Percentiles rank a stretch among this genome's conserved stretches.
Conservation (phyloP, 2,888 invertebrate genomes). For the Odontomyia ornata region DNA sequence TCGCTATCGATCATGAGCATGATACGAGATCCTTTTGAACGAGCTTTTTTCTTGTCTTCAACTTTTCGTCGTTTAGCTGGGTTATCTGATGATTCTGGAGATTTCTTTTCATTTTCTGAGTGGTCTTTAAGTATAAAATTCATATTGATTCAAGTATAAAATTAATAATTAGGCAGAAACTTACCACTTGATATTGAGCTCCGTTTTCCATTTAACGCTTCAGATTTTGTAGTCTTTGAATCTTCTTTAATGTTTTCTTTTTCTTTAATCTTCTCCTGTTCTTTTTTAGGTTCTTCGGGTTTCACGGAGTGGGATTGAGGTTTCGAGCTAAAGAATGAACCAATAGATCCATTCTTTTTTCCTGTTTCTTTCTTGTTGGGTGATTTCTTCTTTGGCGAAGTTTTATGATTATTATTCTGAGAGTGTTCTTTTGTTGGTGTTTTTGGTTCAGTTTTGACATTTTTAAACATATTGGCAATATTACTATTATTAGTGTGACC, state of each 20-base stretch:
- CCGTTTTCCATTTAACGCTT: conserved; percentile 13
- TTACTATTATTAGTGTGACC: neutral
- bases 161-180: neutral
- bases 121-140: neutral
- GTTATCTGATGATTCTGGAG: neutral
- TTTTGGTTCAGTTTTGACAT: conserved; percentile 16
- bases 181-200: conserved; percentile 19
- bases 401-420: neutral
- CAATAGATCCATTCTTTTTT: conserved; percentile 24
- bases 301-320: neutral
- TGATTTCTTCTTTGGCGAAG: conserved; percentile 24
- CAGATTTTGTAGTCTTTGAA: neutral
- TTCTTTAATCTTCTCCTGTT: neutral
- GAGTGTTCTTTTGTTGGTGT: neutral
- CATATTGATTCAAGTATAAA: neutral
- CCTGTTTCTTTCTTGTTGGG: conserved; percentile 7
- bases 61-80: conserved; percentile 35
- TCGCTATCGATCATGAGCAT: conserved; percentile 34
- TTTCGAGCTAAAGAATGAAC: conserved; percentile 25
- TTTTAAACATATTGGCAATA: conserved; percentile 6
- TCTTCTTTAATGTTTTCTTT: neutral
- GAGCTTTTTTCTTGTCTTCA: conserved; percentile 16
- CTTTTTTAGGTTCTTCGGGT: neutral
- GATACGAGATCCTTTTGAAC: conserved; percentile 29
- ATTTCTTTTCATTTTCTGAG: conserved; percentile 11